Conservation (phyloP, 1,140 invertebrate species). For the Melitaea cinxia region DNA sequence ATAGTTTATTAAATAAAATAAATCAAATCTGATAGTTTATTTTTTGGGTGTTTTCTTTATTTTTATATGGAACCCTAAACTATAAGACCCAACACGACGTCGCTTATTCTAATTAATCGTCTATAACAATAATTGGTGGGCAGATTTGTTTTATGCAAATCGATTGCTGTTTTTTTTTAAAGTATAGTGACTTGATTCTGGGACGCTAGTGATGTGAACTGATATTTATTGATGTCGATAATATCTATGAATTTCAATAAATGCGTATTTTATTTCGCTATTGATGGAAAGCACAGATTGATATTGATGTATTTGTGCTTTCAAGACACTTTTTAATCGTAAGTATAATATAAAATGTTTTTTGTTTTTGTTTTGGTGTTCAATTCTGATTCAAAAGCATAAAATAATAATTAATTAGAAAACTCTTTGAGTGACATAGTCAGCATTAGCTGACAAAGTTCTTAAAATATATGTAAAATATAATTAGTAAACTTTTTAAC, state of each 20-base stretch:
- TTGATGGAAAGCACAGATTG: background rate
- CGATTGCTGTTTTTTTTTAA: slow-evolving; percentile 52
- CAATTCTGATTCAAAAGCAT: too few species aligned
- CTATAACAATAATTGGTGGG: slow-evolving; percentile 60
- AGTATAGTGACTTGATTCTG: slow-evolving; percentile 50
- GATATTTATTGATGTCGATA: slow-evolving; percentile 39
- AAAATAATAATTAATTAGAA: too few species aligned
- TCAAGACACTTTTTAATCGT: too few species aligned
- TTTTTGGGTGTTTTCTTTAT: background rate
- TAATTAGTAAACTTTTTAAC: too few species aligned
- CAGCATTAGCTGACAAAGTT: too few species aligned
- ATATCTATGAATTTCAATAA: background rate
- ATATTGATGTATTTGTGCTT: too few species aligned
- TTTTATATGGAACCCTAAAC: slow-evolving; percentile 17
- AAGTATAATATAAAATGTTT: too few species aligned
- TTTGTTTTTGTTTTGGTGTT: too few species aligned
- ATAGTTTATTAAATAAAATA: too few species aligned
- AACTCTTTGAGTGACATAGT: too few species aligned
- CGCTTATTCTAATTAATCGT: slow-evolving; percentile 59
- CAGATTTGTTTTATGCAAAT: slow-evolving; percentile 71
- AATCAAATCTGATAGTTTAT: background rate
- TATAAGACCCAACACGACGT: slow-evolving; percentile 46
- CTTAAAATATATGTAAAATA: too few species aligned
- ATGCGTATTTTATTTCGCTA: background rate
- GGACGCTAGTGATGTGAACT: slow-evolving; percentile 33